Base-by-base conservation (phyloP, 2,888 invertebrate species). In the Erebia epiphron region DNA sequence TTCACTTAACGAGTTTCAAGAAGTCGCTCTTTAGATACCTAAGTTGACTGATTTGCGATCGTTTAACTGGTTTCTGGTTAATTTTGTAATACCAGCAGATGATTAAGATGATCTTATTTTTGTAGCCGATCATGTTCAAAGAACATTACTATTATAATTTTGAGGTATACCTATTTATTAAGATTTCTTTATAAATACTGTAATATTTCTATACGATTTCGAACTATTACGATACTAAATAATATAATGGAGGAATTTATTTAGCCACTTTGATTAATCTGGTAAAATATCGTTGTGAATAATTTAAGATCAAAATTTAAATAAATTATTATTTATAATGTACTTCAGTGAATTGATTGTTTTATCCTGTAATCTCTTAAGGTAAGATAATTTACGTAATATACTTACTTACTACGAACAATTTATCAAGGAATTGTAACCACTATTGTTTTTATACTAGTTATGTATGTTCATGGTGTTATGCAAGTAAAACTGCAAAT, bases 401-500 rank as follows among this genome's bases (percentile, higher is more conserved):
- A 57, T 62, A 71, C 74, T 60, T 71, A 71, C 74, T 54, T 69
- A 67, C 16, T 77, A 78, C 70, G 73, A 69, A 77, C 74, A 75
- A 72, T 76, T 78, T 77, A 84, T 83, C 76, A 79, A 87, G 90
- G 89, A 90, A 91, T 90, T 91, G 88, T 91, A 91, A 86, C 83
- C 85, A 85, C 76, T 83, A 88, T 87, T 86, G 86, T 87, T 90
- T 89, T 89, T 86, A 85, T 86, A 83, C 85, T 87, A 88, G 83
- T 84, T 87, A 60, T 85, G 83, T 88, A 88, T 89, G 87, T 89
- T 89, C 86, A 89, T 84, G 80, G 89, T 88, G 90, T 90, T 91
- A 91, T 90, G 89, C 90, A 90, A 91, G 87, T 91, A 84, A 90
- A 91, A 91, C 90, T 91, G 92, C 91, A 86, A 91, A 91, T 90